Evolutionary conservation across 2,888 invertebrate species (phyloP), one percentile per base, ranked within the genome.

Genomic region (Polymixis lichenea): DNA sequence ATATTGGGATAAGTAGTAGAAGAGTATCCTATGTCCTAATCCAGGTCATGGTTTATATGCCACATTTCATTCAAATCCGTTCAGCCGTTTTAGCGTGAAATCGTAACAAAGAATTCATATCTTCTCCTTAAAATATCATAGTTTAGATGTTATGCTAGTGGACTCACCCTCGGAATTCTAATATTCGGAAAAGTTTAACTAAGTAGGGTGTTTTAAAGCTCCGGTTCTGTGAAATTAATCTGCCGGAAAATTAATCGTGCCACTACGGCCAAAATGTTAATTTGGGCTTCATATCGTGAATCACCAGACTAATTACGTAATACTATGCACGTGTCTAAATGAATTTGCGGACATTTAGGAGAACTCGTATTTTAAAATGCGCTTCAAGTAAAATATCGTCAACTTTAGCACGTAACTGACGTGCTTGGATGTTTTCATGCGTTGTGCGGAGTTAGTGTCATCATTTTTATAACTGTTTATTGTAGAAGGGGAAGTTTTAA

Each of bases 171-270:
- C 51, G 7, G 19, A 51, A 19, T 51, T 19, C 19, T 51, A 19
- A 51, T 51, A 51, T 22, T 19, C 19, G 0, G 51, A 22, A 19
- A 38, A 22, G 2, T 22, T 32, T 49, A 22, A 9, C 2, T 22
- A 51, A 51, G 51, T 51, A 53, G 19, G 46, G 1, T 28, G 11
- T 58, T 61, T 11, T 49, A 7, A 17, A 43, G 51, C 53, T 7
- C 5, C 49, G 19, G n/a, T 64, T 56, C 19, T 28, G 15, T 38
- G 25, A 1, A 58, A 69, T 69, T 56, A 53, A 58, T 66, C 15
- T 69, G 11, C 9, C n/a, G 62, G 17, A 53, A 72, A 78, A 83
- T 66, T 22, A 53, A 71, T 74, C 38, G 32, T 25, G 17, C 38
- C 6, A 43, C 8, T 60, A 28, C 15, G 15, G n/a, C 17, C 28